phyloP scores from a whole-genome alignment of 2,797 vertebrate genomes.

The Cryptoprocta ferox region DNA sequence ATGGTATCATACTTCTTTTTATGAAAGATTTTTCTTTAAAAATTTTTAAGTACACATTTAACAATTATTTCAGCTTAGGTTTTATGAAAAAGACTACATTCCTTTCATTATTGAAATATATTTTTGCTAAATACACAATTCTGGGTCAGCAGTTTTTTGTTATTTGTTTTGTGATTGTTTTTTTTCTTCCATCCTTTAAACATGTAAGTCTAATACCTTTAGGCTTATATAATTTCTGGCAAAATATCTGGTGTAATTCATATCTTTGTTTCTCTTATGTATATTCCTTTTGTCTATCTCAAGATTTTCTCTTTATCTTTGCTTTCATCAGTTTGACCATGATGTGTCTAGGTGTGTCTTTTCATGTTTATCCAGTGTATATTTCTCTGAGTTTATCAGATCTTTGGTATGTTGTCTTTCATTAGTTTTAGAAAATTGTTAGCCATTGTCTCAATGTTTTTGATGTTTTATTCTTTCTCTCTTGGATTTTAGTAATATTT shows the following conservation, averaged over 20 bases:
- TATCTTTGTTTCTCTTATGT: not conserved
- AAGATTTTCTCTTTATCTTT: not conserved
- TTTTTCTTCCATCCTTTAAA: not conserved
- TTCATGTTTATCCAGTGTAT: not conserved
- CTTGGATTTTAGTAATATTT: not conserved
- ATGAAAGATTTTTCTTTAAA: not conserved
- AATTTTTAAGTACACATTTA: not conserved
- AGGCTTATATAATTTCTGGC: not conserved
- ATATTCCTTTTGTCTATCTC: not conserved
- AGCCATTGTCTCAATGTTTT: not conserved
- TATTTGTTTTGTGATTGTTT: not conserved
- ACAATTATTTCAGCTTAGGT: not conserved
- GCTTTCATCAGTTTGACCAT: not conserved
- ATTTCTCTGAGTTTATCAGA: not conserved
- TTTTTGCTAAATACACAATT: constrained; percentile 3
- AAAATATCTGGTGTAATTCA: not conserved
- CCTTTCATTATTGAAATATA: not conserved
- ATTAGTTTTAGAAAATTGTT: not conserved
- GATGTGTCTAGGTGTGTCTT: not conserved
- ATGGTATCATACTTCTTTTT: not conserved
- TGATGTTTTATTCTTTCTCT: not conserved
- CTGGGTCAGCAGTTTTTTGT: not conserved
- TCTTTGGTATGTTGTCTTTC: not conserved
- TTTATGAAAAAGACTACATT: not conserved
- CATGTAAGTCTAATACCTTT: not conserved